Evolutionary conservation across 2,113 vertebrate genomes (phyloP).

Genomic region (Halichoerus grypus): DNA sequence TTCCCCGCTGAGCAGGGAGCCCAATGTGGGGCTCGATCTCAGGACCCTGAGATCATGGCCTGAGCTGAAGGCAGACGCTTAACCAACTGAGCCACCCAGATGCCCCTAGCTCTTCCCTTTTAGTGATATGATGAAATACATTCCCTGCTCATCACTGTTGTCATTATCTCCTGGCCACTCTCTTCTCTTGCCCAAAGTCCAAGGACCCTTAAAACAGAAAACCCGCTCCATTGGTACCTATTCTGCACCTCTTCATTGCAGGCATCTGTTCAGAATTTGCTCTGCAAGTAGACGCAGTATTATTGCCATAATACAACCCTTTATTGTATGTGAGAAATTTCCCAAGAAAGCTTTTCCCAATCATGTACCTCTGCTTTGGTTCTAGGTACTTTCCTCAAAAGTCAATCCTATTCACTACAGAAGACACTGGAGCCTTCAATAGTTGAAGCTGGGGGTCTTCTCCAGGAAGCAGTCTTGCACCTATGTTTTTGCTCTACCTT

Average conservation of each 20-base stretch:
- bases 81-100: not conserved
- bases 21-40: too few species aligned
- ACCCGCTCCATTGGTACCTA: not conserved
- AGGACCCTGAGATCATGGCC: not conserved
- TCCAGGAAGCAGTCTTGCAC: not conserved
- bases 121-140: not conserved
- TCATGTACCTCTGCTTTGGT: not conserved
- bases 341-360: not conserved
- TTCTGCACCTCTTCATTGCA: not conserved
- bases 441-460: not conserved
- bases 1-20: not conserved
- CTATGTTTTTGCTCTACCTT: not conserved
- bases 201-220: not conserved
- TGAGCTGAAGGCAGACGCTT: not conserved
- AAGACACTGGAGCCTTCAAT: not conserved
- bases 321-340: not conserved
- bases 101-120: fast-evolving
- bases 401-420: not conserved
- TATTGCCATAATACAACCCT: not conserved
- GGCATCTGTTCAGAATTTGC: not conserved
- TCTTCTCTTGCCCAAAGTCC: not conserved
- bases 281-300: fast-evolving
- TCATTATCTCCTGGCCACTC: not conserved
- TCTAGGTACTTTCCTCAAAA: constrained; percentile 27
- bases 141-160: not conserved